Base-by-base conservation (phyloP, 1,140 invertebrate species). In the Drosophila nigromelanica region DNA sequence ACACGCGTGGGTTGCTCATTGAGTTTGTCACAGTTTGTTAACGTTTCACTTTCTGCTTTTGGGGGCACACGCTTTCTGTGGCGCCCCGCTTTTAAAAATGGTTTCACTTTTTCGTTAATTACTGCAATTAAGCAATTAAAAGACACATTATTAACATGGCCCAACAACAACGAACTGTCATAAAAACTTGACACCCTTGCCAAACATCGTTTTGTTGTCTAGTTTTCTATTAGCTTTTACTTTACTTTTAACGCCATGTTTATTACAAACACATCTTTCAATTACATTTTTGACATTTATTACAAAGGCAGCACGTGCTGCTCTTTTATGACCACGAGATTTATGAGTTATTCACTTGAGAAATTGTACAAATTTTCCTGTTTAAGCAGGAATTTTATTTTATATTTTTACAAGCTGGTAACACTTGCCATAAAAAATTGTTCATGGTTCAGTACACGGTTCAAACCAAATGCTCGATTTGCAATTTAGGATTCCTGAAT, bases 91-190 rank as follows among this genome's bases (percentile, higher is more conserved):
- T 10, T 35, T 35, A 1, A 35, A 7, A 35, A 56, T 61, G 48
- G 62, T 78, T 87, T 86, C 82, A 81, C 82, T 86, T 87, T 78
- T 72, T 30, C n/a, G 63, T 71, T 89, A 82, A 87, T 87, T 73
- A 80, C 82, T 87, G 82, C 79, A 87, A 87, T 87, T 82, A 86
- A 69, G 79, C 82, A 89, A 82, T 87, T 89, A 81, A 81, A 78
- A 74, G 42, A 69, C 45, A 75, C 59, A 59, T 73, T n/a, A 48
- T 62, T 39, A 35, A 72, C 76, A 59, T 68, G 64, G 40, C 54
- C 43, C 52, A 47, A 30, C 45, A 62, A 55, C 52, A 62, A 14
- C 21, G 52, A 45, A n/a, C n/a, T 45, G 47, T 30, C 40, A 50
- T 60, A 33, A 68, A 27, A 39, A 21, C 15, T 54, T 72, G 69